Base-by-base conservation (phyloP, 2,113 vertebrate genomes). In the Dipodomys spectabilis region DNA sequence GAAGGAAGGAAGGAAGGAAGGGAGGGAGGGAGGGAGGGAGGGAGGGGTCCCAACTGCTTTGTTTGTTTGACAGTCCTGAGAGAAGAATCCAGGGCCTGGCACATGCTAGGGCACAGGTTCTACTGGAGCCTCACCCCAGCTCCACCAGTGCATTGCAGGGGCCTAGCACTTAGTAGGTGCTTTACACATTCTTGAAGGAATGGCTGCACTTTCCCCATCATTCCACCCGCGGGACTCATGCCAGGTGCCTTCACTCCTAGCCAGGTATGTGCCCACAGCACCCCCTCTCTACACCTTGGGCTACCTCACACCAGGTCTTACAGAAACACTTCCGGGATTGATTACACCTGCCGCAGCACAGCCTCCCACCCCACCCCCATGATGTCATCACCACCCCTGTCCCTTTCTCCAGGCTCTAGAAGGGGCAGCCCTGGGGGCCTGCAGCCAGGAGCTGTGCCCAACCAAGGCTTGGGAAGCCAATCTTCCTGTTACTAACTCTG, bases 171-270 rank as follows among this genome's bases (percentile, higher is more conserved):
- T 20, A 81, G 68, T 39, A 44, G 8, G 39, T 71, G 67, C 60
- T 92, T 39, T 90, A 30, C 2, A 32, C 67, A 53, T 3, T 16
- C 28, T 39, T 19, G 68, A 75, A 49, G 86, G 39, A 30, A 10
- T 49, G 27, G 45, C 3, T 35, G 32, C 7, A 0, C 27, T 30
- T 4, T 23, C 62, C 57, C 77, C 1, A 10, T 39, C 62, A 27
- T 18, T 39, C 57, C 62, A 28, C 68, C 13, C 16, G 0, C 0
- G 8, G 7, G 27, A 45, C 25, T 39, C 23, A 7, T 0, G 2
- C 72, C 65, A 25, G 4, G 23, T n/a, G 19, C 28, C 45, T 62
- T 39, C 19, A 45, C 7, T 44, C 65, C 11, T 6, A 5, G 12
- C 20, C 68, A 3, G 2, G 18, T 32, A 1, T 1, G 64, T 60